phyloP scores from a whole-genome alignment of 2,888 invertebrate species.

The Mamestra brassicae region DNA sequence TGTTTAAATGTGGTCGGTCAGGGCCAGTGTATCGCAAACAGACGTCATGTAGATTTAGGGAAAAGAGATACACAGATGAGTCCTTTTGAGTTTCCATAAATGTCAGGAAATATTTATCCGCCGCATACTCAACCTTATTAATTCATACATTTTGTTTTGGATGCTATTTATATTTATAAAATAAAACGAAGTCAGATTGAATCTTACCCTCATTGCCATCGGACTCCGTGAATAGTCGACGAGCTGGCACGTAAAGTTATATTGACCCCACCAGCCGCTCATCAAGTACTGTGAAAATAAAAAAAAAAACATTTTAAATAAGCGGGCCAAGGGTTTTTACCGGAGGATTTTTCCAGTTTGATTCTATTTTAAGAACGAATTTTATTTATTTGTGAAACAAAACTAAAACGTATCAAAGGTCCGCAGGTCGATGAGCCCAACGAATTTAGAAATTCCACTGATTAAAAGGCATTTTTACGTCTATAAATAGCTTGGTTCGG shows the following conservation, averaged over 20 bases:
- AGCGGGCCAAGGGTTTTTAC: conserved; percentile 5
- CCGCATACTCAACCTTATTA: not conserved
- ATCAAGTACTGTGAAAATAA: conserved; percentile 91
- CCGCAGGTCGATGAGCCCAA: conserved; percentile 4
- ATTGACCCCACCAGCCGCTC: conserved; percentile 95
- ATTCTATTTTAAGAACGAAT: conserved; percentile 16
- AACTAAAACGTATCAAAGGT: conserved; percentile 11
- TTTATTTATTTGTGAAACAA: not conserved
- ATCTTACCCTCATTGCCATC: conserved; percentile 93
- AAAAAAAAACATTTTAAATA: conserved; percentile 27
- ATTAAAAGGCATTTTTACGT: not conserved
- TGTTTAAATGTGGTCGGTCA: conserved; percentile 14
- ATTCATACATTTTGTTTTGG: not conserved
- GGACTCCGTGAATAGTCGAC: conserved; percentile 95
- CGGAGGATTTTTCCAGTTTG: not conserved
- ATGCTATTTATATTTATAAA: not conserved
- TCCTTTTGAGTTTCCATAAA: not conserved
- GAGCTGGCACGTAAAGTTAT: conserved; percentile 96
- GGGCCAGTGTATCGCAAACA: conserved; percentile 15
- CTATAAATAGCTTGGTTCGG: not conserved
- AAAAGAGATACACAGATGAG: conserved; percentile 7
- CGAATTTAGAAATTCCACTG: not conserved
- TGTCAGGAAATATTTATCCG: no score
- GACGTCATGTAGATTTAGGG: conserved; percentile 26
- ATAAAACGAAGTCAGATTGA: not conserved